Conservation (phyloP, 92 coral and sea anemone species). For the Actinostola sp. region DNA sequence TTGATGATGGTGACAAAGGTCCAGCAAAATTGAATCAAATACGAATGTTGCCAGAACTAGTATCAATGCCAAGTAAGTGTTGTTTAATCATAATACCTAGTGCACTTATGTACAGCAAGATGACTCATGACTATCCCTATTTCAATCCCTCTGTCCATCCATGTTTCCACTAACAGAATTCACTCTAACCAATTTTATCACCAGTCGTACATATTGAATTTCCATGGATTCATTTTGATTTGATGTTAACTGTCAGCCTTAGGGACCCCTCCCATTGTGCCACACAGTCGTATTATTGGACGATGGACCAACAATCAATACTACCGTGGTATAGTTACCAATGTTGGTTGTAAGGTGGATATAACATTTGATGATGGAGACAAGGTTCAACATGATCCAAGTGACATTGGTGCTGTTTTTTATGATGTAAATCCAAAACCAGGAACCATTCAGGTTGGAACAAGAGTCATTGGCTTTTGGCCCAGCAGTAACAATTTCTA, state of each 20-base stretch:
- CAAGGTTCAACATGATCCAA: conserved; percentile 56
- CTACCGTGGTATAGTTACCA: conserved; percentile 62
- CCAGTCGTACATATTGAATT: not conserved
- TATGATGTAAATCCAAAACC: conserved; percentile 53
- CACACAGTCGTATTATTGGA: conserved; percentile 54
- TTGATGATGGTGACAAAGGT: conserved; percentile 67
- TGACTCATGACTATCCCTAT: no score
- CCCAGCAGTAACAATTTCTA: conserved; percentile 29
- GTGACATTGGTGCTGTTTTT: conserved; percentile 55
- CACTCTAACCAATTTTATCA: not conserved
- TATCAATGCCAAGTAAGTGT: conserved; percentile 26
- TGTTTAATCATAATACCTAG: not conserved
- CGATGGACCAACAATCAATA: conserved; percentile 57
- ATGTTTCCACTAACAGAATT: not conserved
- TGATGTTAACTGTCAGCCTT: conserved; percentile 16
- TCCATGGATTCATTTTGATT: no score
- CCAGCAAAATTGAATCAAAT: conserved; percentile 33
- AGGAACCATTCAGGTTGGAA: conserved; percentile 55
- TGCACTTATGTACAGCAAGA: no score
- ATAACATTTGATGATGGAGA: conserved; percentile 64
- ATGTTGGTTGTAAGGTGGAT: conserved; percentile 53
- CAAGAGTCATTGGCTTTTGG: conserved; percentile 55
- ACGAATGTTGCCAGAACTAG: conserved; percentile 49
- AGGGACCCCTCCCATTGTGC: conserved; percentile 29
- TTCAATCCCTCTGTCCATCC: no score